phyloP scores from a whole-genome alignment of 2,113 vertebrate genomes.

The Furnarius figulus region DNA sequence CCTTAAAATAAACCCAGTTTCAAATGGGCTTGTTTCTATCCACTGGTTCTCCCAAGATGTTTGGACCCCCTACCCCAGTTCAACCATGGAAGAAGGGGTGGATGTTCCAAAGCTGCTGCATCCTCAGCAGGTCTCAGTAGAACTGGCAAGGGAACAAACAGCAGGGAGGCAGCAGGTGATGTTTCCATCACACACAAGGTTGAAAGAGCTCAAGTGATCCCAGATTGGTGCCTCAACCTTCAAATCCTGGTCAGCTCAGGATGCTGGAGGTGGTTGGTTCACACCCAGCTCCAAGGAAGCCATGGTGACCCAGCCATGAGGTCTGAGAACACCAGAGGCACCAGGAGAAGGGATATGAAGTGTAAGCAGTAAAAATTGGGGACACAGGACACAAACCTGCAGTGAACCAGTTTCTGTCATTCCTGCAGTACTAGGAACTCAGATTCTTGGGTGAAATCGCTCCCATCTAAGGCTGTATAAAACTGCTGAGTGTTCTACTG shows the following conservation, averaged over 20 bases:
- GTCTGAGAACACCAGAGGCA: neutral
- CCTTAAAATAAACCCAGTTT: neutral
- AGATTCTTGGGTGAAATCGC: neutral
- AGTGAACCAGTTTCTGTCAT: neutral
- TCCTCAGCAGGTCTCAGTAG: neutral
- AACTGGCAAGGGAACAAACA: neutral
- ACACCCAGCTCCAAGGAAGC: neutral
- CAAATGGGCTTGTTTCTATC: neutral
- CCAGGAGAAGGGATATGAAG: neutral
- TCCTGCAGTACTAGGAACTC: accelerated
- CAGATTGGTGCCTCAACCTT: neutral
- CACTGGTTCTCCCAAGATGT: neutral
- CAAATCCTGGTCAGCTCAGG: accelerated
- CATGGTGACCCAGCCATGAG: neutral
- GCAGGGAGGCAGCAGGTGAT: neutral
- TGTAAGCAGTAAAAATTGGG: neutral
- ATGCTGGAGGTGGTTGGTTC: neutral
- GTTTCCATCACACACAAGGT: neutral
- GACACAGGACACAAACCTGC: neutral
- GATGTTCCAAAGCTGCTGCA: neutral
- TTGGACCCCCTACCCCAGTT: neutral
- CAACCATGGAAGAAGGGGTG: neutral
- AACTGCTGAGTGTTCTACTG: neutral
- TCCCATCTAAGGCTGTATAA: neutral
- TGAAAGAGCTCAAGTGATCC: neutral